A percentile compares a stretch with the other conserved stretches of the same genome.
Evolutionary conservation across 2,797 vertebrate genomes (phyloP).

Genomic region (Psittacula derbiana): DNA sequence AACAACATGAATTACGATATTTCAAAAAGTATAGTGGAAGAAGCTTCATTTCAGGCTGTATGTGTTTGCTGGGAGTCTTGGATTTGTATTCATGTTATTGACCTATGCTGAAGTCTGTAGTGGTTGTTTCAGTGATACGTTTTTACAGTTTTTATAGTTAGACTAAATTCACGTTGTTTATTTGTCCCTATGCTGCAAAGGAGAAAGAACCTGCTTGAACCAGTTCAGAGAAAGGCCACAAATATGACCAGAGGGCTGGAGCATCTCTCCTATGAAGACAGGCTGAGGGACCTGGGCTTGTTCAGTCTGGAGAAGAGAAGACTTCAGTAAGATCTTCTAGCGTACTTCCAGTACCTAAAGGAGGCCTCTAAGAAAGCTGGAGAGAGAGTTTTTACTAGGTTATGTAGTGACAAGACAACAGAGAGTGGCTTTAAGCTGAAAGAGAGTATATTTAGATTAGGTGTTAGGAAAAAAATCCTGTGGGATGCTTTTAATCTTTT

Average conservation of each 20-base stretch:
- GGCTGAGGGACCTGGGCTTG: background rate
- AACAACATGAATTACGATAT: background rate
- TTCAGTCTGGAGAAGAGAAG: background rate
- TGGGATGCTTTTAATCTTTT: background rate
- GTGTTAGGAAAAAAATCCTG: background rate
- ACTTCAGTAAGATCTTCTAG: background rate
- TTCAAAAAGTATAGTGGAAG: background rate
- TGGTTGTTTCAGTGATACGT: background rate
- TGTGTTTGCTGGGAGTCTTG: background rate
- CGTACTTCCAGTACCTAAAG: background rate
- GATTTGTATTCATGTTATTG: background rate
- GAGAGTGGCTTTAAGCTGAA: background rate
- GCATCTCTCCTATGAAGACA: background rate
- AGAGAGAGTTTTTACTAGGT: background rate
- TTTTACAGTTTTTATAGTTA: background rate
- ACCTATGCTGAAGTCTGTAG: background rate
- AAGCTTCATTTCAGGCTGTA: background rate
- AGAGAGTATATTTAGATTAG: background rate
- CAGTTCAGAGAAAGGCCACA: background rate
- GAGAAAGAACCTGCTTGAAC: background rate
- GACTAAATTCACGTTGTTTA: background rate
- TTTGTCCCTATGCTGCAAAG: background rate
- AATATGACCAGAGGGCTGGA: background rate
- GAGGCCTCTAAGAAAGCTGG: background rate
- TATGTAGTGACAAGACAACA: background rate